A percentile compares a stretch with the other conserved stretches of the same genome.
Conservation (phyloP, 2,888 invertebrate genomes). For the Linnaemya vulpina region DNA sequence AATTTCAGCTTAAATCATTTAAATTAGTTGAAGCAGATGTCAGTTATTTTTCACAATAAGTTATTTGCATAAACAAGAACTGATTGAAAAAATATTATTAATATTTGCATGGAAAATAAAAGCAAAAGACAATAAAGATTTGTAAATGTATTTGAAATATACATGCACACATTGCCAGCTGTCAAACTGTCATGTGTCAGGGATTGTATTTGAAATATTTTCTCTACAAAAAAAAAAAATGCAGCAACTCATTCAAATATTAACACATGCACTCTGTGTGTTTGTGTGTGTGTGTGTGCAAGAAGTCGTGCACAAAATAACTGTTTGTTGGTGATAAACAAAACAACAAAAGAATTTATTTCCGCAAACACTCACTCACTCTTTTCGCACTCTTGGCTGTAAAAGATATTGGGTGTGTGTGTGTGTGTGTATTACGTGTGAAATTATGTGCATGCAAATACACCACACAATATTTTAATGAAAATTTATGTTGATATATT, state of each 20-base stretch:
- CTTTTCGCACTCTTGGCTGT: background rate
- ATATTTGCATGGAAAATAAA: slow-evolving; percentile 17
- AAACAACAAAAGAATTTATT: slow-evolving; percentile 45
- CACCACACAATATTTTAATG: slow-evolving; percentile 21
- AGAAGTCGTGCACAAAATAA: slow-evolving; percentile 16
- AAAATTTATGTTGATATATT: slow-evolving; percentile 22
- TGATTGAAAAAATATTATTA: slow-evolving; percentile 33
- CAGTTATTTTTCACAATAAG: background rate
- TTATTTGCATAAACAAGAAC: slow-evolving; percentile 7
- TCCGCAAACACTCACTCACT: slow-evolving; percentile 36
- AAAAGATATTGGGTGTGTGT: background rate
- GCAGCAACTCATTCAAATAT: slow-evolving; percentile 20
- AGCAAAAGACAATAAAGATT: background rate
- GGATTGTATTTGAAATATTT: slow-evolving; percentile 48
- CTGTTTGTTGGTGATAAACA: slow-evolving; percentile 59
- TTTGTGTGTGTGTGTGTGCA: background rate
- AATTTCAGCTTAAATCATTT: background rate
- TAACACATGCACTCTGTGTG: background rate
- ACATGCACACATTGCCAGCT: slow-evolving; percentile 36
- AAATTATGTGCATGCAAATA: slow-evolving; percentile 13
- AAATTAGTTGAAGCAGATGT: background rate
- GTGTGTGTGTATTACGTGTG: background rate
- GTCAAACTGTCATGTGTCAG: slow-evolving; percentile 65
- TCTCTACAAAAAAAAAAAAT: slow-evolving; percentile 15
- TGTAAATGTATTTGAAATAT: slow-evolving; percentile 2